These are phyloP conservation scores for Yoshiicerus persimilis DNA, from an alignment of 1,140 invertebrate species.

Conservation along the genomic window DNA sequence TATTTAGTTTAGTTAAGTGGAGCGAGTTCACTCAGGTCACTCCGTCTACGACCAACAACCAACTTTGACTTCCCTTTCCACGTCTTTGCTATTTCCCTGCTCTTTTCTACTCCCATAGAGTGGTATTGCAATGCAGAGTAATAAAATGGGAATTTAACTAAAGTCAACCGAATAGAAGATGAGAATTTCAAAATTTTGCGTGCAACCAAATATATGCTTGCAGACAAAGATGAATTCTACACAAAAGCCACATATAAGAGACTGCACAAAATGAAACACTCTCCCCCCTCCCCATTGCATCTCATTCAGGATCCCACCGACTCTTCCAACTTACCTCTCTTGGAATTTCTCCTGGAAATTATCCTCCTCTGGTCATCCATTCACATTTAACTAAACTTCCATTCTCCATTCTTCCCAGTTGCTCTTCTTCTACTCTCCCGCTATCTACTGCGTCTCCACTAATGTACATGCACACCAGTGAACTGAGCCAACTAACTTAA, in stretches of 20 bases:
- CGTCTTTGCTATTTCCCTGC: neutral
- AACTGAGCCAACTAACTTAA: neutral
- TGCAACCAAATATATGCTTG: neutral
- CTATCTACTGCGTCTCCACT: too few species aligned
- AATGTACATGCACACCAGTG: too few species aligned
- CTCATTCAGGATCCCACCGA: neutral
- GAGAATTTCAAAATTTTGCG: neutral
- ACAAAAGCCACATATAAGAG: too few species aligned
- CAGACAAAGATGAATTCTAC: too few species aligned
- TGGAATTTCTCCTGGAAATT: neutral
- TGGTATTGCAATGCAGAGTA: neutral
- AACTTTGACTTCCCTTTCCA: neutral
- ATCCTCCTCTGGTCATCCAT: neutral
- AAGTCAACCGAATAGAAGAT: neutral
- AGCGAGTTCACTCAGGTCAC: neutral
- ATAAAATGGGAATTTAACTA: neutral
- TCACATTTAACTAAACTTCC: neutral
- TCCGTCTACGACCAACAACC: neutral
- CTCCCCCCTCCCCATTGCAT: too few species aligned
- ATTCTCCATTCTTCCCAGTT: neutral
- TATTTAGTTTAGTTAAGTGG: neutral
- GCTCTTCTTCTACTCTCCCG: neutral
- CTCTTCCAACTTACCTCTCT: neutral
- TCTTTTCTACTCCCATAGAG: neutral
- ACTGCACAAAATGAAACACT: neutral